Evolutionary conservation across 1,140 invertebrate genomes (phyloP).

Genomic region (Ceratitis capitata): DNA sequence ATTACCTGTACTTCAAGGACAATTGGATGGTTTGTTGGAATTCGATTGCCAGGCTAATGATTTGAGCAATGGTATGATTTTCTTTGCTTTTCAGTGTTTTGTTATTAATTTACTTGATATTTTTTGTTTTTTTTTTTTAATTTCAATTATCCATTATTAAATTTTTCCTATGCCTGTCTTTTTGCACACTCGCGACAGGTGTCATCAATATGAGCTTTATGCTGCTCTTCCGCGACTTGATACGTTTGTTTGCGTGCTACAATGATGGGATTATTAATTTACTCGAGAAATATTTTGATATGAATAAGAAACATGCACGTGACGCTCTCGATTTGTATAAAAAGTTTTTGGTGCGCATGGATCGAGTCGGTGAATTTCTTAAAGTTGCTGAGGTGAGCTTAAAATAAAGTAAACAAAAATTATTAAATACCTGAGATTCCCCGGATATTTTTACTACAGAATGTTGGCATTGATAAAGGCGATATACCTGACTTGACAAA

Average conservation of each 20-base stretch:
- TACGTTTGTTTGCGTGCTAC: constrained; percentile 98
- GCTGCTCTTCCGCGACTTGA: constrained; percentile 97
- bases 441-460: constrained; percentile 71
- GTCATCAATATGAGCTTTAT: constrained; percentile 99
- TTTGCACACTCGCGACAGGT: constrained; percentile 46
- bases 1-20: constrained; percentile 92
- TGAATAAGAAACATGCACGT: constrained; percentile 99
- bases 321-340: constrained; percentile 99
- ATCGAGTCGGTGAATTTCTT: constrained; percentile 97
- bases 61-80: constrained; percentile 83
- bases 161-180: not conserved
- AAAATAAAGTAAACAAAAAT: not conserved
- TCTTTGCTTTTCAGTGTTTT: not conserved
- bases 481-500: constrained; percentile 99
- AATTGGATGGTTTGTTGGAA: constrained; percentile 94
- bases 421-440: too few species aligned
- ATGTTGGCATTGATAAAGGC: constrained; percentile 98
- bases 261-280: constrained; percentile 99
- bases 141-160: too few species aligned
- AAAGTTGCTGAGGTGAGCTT: constrained; percentile 90
- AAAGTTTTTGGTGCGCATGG: constrained; percentile 98
- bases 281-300: constrained; percentile 99
- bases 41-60: constrained; percentile 98
- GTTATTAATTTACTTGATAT: not conserved
- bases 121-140: not conserved